Conservation (phyloP, 2,888 invertebrate genomes). For the Papilio protenor region DNA sequence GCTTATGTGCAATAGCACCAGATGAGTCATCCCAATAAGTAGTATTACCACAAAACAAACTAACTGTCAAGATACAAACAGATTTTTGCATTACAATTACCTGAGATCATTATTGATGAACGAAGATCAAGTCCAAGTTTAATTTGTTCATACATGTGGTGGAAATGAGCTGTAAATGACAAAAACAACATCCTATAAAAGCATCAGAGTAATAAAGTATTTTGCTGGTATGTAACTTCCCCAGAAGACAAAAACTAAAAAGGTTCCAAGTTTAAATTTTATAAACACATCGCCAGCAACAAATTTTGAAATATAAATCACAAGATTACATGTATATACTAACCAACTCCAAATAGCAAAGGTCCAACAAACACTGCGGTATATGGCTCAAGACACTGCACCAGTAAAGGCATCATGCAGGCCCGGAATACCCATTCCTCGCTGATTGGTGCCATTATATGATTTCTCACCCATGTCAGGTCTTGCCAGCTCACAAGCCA, state of each 20-base stretch:
- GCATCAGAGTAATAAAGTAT: background rate
- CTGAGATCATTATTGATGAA: slow-evolving; percentile 88
- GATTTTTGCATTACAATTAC: slow-evolving; percentile 79
- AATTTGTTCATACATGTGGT: slow-evolving; percentile 93
- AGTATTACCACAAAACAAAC: background rate
- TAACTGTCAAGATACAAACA: background rate
- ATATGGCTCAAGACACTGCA: slow-evolving; percentile 91
- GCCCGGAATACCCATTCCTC: slow-evolving; percentile 98
- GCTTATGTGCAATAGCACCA: too few species aligned
- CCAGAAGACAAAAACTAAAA: background rate
- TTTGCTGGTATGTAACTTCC: background rate
- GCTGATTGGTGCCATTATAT: slow-evolving; percentile 95
- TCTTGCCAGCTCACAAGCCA: slow-evolving; percentile 90
- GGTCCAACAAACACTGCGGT: slow-evolving; percentile 93
- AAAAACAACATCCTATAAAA: slow-evolving; percentile 33
- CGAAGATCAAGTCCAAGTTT: slow-evolving; percentile 88
- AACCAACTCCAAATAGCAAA: slow-evolving; percentile 95
- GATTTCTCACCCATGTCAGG: slow-evolving; percentile 94
- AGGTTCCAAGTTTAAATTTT: background rate
- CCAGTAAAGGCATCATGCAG: slow-evolving; percentile 95
- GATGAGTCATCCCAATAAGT: too few species aligned
- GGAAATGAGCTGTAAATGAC: slow-evolving; percentile 91
- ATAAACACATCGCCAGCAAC: slow-evolving; percentile 1
- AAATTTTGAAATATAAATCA: background rate
- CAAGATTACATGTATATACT: background rate